Conservation (phyloP, 37 sponge, comb jelly and placozoan species). For the Ianthella basta region DNA sequence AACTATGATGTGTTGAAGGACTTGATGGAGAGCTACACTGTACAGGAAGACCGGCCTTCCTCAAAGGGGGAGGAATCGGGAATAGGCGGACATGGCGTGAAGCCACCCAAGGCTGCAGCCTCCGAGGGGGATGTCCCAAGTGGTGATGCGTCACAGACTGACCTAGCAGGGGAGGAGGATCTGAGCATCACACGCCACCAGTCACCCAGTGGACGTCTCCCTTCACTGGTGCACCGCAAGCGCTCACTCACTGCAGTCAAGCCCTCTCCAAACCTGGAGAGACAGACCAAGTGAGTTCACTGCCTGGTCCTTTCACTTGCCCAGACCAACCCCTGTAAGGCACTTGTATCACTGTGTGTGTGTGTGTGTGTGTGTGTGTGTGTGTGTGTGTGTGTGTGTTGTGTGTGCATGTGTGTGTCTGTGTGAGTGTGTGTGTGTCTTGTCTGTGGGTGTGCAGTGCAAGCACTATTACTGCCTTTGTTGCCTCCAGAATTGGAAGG, state of each 20-base stretch:
- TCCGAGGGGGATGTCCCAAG: too few species aligned
- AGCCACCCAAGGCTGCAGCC: too few species aligned
- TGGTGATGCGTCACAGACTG: too few species aligned
- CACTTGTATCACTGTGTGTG: not conserved
- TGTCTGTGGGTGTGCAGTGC: not conserved
- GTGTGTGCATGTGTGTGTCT: not conserved
- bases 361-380: conserved; percentile 32
- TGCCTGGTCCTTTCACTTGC: not conserved
- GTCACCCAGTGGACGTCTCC: conserved; percentile 34
- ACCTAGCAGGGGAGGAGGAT: too few species aligned
- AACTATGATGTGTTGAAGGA: conserved; percentile 91
- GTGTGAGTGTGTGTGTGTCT: not conserved
- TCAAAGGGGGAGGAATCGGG: too few species aligned
- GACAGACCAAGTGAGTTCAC: not conserved
- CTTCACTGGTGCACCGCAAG: conserved; percentile 55
- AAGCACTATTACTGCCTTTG: too few species aligned
- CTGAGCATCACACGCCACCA: too few species aligned
- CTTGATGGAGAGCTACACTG: conserved; percentile 36
- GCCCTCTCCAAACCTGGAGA: too few species aligned
- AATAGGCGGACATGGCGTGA: too few species aligned
- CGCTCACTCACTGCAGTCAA: conserved; percentile 18
- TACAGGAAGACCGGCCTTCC: too few species aligned
- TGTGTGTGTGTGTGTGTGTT: conserved; percentile 11
- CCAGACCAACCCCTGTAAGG: not conserved
- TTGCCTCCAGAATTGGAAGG: too few species aligned